phyloP scores from a whole-genome alignment of 37 sponge, comb jelly and placozoan species.

The Trichoplax adhaerens region DNA sequence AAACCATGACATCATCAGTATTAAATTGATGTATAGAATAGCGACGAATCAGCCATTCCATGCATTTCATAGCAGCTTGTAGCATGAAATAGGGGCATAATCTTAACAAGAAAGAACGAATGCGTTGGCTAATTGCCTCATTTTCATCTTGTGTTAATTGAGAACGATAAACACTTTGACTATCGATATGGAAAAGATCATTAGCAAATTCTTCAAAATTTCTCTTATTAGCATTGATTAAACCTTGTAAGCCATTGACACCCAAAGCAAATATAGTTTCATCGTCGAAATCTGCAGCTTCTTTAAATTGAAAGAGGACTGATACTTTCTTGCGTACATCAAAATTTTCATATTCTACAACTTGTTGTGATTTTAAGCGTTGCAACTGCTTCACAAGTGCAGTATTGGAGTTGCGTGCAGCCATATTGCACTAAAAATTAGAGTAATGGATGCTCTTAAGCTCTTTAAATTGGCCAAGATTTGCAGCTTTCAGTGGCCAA shows the following conservation, averaged over 20 bases:
- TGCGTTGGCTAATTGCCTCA: conserved; percentile 21
- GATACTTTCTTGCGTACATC: neutral
- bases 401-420: too few species aligned
- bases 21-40: conserved; percentile 59
- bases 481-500: too few species aligned
- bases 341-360: too few species aligned
- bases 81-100: conserved; percentile 75
- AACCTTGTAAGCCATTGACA: conserved; percentile 71
- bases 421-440: too few species aligned
- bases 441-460: too few species aligned
- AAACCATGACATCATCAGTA: conserved; percentile 53
- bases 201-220: conserved; percentile 31
- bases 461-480: too few species aligned
- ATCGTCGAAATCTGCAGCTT: conserved; percentile 45
- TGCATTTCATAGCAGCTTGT: conserved; percentile 59
- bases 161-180: conserved; percentile 45
- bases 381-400: too few species aligned
- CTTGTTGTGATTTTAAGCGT: too few species aligned
- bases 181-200: conserved; percentile 50
- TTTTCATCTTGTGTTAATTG: conserved; percentile 27
- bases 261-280: conserved; percentile 42
- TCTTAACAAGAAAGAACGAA: conserved; percentile 42
- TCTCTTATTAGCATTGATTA: conserved; percentile 34
- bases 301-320: conserved; percentile 39
- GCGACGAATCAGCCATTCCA: conserved; percentile 82